A percentile compares a stretch with the other conserved stretches of the same genome.
phyloP scores from a whole-genome alignment of 2,797 vertebrate genomes.

The Poeciliopsis paucimaculata region DNA sequence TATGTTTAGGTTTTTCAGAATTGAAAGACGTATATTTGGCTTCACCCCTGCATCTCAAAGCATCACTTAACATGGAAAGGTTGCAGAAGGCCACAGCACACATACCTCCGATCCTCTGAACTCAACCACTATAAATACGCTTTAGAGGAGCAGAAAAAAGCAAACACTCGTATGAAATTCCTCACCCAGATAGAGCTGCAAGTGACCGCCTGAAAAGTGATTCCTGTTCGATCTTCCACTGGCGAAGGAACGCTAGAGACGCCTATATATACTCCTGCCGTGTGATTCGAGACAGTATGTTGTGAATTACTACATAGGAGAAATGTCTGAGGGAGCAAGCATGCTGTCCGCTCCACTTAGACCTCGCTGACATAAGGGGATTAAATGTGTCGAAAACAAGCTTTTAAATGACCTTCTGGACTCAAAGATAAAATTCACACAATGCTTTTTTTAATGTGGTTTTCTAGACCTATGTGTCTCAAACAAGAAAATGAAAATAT shows the following conservation, averaged over 20 bases:
- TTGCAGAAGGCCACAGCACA: constrained; percentile 54
- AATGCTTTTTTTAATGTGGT: background rate
- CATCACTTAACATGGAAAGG: constrained; percentile 73
- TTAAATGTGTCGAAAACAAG: constrained; percentile 22
- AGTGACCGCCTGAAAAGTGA: constrained; percentile 44
- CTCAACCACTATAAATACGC: constrained; percentile 73
- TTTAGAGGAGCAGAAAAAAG: constrained; percentile 63
- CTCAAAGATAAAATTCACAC: constrained; percentile 7
- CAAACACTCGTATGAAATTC: constrained; percentile 60
- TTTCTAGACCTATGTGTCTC: constrained; percentile 8
- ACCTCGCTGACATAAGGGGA: constrained; percentile 19
- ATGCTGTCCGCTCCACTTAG: constrained; percentile 42
- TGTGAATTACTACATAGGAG: constrained; percentile 68
- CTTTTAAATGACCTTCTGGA: constrained; percentile 18
- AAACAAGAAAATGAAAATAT: constrained; percentile 14
- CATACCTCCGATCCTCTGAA: constrained; percentile 53
- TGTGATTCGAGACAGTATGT: constrained; percentile 53
- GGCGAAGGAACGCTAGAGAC: constrained; percentile 48
- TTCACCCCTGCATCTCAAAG: constrained; percentile 44
- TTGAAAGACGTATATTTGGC: constrained; percentile 37
- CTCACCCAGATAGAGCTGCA: constrained; percentile 47
- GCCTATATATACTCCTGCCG: constrained; percentile 61
- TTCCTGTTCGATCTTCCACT: constrained; percentile 36
- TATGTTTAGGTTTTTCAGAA: constrained; percentile 48
- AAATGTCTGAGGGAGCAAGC: constrained; percentile 62